Conservation (phyloP, 2,113 vertebrate genomes). For the Sapajus apella region DNA sequence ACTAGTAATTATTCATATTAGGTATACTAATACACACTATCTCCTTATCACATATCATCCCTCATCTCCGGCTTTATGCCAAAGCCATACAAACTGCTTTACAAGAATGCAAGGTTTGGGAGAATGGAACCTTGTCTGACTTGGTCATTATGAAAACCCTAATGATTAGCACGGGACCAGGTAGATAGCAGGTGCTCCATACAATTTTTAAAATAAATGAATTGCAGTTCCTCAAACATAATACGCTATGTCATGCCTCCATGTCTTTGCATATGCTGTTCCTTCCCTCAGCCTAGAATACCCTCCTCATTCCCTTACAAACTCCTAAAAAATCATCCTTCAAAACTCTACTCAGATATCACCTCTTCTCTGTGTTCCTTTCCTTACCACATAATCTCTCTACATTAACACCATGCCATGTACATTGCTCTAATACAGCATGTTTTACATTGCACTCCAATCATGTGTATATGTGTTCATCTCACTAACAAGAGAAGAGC, state of each 20-base stretch:
- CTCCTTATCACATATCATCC: background rate
- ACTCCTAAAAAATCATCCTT: background rate
- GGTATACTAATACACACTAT: background rate
- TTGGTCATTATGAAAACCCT: background rate
- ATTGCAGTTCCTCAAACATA: background rate
- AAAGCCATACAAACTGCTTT: background rate
- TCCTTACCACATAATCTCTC: too few relatives aligned
- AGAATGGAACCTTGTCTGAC: background rate
- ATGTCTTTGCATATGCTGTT: background rate
- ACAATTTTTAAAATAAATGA: background rate
- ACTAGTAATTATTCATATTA: too few relatives aligned
- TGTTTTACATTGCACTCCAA: background rate
- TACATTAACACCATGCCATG: too few relatives aligned
- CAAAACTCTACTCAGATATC: background rate
- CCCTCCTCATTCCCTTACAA: background rate
- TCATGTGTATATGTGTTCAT: background rate
- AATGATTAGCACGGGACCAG: background rate
- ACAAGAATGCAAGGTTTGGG: background rate
- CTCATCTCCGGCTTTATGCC: background rate
- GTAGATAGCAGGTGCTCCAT: background rate
- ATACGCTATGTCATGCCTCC: background rate
- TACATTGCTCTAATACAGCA: background rate
- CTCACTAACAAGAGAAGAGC: background rate
- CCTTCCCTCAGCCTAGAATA: background rate
- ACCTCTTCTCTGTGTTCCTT: background rate